These are phyloP conservation scores for Cephalopachus bancanus DNA, from an alignment of 2,797 vertebrate species.

Conservation along the genomic window DNA sequence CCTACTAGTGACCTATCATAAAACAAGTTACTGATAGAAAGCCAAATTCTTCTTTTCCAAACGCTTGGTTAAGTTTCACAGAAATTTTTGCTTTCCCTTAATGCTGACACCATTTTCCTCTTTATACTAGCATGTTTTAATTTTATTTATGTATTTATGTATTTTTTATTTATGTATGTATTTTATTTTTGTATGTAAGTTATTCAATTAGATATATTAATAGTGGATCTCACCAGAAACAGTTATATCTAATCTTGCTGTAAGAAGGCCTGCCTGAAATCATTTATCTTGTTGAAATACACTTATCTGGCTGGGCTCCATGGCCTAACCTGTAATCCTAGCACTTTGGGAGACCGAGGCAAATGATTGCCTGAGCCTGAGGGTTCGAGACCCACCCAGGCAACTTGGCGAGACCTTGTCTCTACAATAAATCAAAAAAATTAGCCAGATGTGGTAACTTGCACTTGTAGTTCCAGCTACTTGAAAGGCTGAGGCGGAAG, in stretches of 20 bases:
- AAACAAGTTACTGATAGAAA: not conserved
- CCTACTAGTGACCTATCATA: not conserved
- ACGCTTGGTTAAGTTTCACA: slow-evolving; percentile 14
- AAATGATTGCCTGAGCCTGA: no score
- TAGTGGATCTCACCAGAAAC: not conserved
- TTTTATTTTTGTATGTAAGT: not conserved
- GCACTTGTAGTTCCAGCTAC: no score
- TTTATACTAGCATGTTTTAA: not conserved
- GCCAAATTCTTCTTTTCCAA: slow-evolving; percentile 16
- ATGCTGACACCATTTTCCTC: not conserved
- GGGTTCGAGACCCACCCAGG: no score
- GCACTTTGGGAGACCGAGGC: no score
- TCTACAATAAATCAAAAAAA: no score
- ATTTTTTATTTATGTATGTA: no score
- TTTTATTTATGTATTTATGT: not conserved
- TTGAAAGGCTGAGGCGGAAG: no score
- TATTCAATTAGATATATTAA: not conserved
- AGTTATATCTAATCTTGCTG: not conserved
- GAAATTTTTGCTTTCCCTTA: not conserved
- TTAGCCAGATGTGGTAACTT: no score
- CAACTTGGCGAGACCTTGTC: no score
- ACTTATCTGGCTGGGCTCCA: not conserved
- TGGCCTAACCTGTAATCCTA: no score
- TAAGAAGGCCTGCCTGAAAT: not conserved
- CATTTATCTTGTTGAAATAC: not conserved